Base-by-base conservation (phyloP, 2,888 invertebrate genomes). In the Dicroscelio sp. region DNA sequence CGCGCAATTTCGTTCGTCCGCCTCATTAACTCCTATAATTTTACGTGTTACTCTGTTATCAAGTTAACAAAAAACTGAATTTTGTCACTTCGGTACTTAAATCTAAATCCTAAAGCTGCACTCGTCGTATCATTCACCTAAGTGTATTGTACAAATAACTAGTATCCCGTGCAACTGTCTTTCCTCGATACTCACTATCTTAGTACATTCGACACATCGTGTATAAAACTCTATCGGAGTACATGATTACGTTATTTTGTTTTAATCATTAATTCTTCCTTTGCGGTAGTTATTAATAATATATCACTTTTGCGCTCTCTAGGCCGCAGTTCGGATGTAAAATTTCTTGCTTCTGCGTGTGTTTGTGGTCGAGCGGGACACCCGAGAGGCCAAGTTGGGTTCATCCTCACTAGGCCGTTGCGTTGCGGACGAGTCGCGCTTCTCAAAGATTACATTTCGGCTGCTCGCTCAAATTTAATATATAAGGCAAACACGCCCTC, bases 161-260 rank as follows among this genome's bases (percentile, higher is more conserved):
- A 96, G 94, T 96, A 96, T 96, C 95, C 94, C 91, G 95, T 94
- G 95, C 95, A 95, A 95, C 94, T 95, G 92, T 95, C 94, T 96
- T 95, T 95, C 94, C 94, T 94, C 94, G 95, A 95, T 95, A 96
- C 94, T 96, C 95, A 95, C 96, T 96, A 96, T 93, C 92, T 94
- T 96, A 95, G 95, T 96, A 96, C 96, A 96, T 96, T 96, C 96
- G 96, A 96, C 96, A 96, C 96, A 96, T 96, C 94, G 96, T 96
- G 96, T 96, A 97, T 96, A 96, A 97, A 97, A 97, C 96, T 96
- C 96, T 96, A 96, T 96, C 95, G 95, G 96, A 96, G 96, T 96
- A 96, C 95, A 96, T 96, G 96, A 96, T 96, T 96, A 96, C 96
- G 96, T 96, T 95, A 96, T 94, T 95, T 93, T 67, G 95, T 94